Evolutionary conservation across 2,113 vertebrate species (phyloP).

Genomic region (Arothron firmamentum): DNA sequence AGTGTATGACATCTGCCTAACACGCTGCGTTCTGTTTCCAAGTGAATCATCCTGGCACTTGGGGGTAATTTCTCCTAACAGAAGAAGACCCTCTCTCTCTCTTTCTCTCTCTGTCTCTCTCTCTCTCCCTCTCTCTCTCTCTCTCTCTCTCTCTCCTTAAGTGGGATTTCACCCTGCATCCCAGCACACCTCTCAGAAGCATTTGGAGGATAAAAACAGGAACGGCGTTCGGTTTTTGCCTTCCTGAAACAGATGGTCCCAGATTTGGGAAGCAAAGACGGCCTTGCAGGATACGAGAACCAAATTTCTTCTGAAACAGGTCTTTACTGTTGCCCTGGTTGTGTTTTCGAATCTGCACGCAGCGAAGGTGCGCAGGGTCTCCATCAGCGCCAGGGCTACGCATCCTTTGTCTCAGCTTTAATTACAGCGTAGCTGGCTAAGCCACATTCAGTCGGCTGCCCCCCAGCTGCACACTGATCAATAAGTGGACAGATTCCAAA

Average conservation of each 20-base stretch:
- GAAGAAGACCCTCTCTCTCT: slow-evolving; percentile 31
- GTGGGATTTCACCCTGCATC: slow-evolving; percentile 40
- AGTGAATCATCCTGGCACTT: slow-evolving; percentile 42
- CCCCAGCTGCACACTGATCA: slow-evolving; percentile 40
- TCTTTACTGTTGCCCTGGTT: slow-evolving; percentile 9
- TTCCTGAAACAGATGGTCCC: slow-evolving; percentile 47
- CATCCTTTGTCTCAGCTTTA: slow-evolving; percentile 54
- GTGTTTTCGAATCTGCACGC: slow-evolving; percentile 10
- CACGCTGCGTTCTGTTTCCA: slow-evolving; percentile 25
- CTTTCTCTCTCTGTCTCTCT: slow-evolving; percentile 8
- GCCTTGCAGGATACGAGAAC: slow-evolving; percentile 12
- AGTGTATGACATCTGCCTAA: slow-evolving; percentile 46
- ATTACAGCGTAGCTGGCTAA: slow-evolving; percentile 54
- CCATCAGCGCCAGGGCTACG: slow-evolving; percentile 23
- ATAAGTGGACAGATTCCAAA: slow-evolving; percentile 55
- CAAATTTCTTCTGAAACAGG: slow-evolving; percentile 18
- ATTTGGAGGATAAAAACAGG: slow-evolving; percentile 19
- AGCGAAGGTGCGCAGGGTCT: neutral
- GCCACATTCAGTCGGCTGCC: slow-evolving; percentile 27
- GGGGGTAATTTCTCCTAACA: slow-evolving; percentile 50
- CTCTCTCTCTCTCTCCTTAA: slow-evolving; percentile 3
- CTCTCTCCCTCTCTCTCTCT: slow-evolving; percentile 16
- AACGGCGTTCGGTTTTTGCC: slow-evolving; percentile 5
- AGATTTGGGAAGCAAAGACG: slow-evolving; percentile 27
- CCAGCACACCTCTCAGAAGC: slow-evolving; percentile 22